Conservation (phyloP, 2,113 vertebrate genomes). For the Alethe diademata region DNA sequence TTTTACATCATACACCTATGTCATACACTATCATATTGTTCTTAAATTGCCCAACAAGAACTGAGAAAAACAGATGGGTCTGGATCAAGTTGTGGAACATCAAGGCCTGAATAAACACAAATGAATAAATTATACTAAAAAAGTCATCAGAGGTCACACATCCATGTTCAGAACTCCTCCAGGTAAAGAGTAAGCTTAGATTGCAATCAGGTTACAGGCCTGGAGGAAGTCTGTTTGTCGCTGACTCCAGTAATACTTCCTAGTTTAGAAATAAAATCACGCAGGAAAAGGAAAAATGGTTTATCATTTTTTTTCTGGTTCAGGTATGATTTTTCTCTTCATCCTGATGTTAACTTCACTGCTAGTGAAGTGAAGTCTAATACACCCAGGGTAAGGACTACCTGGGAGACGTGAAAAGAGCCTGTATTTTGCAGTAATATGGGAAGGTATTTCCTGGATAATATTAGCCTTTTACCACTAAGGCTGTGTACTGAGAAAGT, state of each 20-base stretch:
- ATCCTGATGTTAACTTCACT: neutral
- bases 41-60: neutral
- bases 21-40: neutral
- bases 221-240: neutral
- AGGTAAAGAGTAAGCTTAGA: neutral
- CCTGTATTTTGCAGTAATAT: neutral
- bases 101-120: neutral
- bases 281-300: fast-evolving
- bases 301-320: neutral
- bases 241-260: neutral
- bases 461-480: neutral
- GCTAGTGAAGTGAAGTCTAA: neutral
- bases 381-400: neutral
- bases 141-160: neutral
- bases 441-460: neutral
- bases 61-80: neutral
- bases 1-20: neutral
- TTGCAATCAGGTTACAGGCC: neutral
- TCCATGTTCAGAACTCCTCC: neutral
- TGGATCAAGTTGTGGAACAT: neutral
- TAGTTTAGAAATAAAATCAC: neutral
- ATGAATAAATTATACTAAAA: neutral
- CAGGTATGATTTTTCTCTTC: neutral
- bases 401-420: neutral
- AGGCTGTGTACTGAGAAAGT: neutral